Evolutionary conservation across 2,797 vertebrate genomes (phyloP).

Genomic region (Chaenodraco wilsoni): DNA sequence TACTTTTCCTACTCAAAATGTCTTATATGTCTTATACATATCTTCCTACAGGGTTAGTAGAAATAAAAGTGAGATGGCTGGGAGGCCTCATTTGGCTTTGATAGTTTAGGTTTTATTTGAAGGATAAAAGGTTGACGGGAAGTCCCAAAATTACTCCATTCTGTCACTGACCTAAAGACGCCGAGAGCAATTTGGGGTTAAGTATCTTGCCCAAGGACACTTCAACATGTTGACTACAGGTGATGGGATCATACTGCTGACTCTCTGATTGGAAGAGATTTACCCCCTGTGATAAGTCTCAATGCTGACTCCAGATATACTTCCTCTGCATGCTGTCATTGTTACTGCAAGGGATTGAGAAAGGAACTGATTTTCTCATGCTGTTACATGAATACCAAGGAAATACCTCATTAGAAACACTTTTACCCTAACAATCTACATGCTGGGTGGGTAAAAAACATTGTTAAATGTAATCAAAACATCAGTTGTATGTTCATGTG

Average conservation of each 20-base stretch:
- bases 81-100: neutral
- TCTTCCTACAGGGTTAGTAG: too few species aligned
- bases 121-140: neutral
- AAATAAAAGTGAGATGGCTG: too few species aligned
- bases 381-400: constrained; percentile 8
- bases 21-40: too few species aligned
- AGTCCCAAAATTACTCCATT: neutral
- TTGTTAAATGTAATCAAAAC: constrained; percentile 27
- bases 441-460: constrained; percentile 18
- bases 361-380: neutral
- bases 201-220: too few species aligned
- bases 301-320: neutral
- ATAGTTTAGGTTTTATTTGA: constrained; percentile 15
- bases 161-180: too few species aligned
- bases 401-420: constrained; percentile 1
- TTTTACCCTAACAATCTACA: neutral
- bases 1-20: neutral
- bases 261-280: neutral
- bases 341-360: neutral
- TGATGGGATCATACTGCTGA: too few species aligned
- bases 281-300: neutral
- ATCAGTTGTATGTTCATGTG: constrained; percentile 19
- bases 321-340: neutral
- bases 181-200: too few species aligned
- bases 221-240: too few species aligned